Conservation (phyloP, 1,140 invertebrate species). For the Gonatopus flavifemur region DNA sequence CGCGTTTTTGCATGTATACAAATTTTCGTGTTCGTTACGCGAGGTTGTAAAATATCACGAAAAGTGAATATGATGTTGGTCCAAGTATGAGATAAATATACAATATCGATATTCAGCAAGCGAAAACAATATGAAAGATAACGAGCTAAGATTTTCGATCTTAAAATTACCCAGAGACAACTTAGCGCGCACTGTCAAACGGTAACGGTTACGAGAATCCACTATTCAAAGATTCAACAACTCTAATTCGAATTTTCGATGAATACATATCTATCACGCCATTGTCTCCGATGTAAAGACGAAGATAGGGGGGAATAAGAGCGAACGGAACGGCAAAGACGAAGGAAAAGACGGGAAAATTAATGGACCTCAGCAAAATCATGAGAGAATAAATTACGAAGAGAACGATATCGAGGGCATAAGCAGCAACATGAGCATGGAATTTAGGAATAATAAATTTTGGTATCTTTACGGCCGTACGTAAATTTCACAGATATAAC, state of each 20-base stretch:
- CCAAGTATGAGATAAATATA: too few relatives aligned
- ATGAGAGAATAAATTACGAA: conserved; percentile 23
- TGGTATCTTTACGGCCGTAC: conserved; percentile 21
- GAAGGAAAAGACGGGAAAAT: conserved; percentile 1
- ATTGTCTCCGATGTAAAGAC: conserved; percentile 1
- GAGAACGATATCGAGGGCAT: conserved; percentile 12
- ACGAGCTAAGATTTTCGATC: too few relatives aligned
- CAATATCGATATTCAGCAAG: too few relatives aligned
- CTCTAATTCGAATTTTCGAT: background rate
- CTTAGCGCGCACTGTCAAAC: too few relatives aligned
- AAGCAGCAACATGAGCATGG: conserved; percentile 11
- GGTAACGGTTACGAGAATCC: too few relatives aligned
- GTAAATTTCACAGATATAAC: conserved; percentile 20
- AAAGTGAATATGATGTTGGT: too few relatives aligned
- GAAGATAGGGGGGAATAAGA: background rate
- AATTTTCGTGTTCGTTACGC: too few relatives aligned
- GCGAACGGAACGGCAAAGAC: background rate
- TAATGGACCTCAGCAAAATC: conserved; percentile 17
- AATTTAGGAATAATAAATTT: conserved; percentile 28
- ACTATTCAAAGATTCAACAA: too few relatives aligned
- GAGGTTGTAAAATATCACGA: too few relatives aligned
- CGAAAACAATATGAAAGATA: too few relatives aligned
- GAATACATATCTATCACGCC: background rate
- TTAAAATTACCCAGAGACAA: too few relatives aligned
- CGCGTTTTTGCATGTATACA: too few relatives aligned